Percentiles rank a stretch among this genome's conserved stretches.
phyloP scores from a whole-genome alignment of 2,113 vertebrate species.

The Cairina moschata region DNA sequence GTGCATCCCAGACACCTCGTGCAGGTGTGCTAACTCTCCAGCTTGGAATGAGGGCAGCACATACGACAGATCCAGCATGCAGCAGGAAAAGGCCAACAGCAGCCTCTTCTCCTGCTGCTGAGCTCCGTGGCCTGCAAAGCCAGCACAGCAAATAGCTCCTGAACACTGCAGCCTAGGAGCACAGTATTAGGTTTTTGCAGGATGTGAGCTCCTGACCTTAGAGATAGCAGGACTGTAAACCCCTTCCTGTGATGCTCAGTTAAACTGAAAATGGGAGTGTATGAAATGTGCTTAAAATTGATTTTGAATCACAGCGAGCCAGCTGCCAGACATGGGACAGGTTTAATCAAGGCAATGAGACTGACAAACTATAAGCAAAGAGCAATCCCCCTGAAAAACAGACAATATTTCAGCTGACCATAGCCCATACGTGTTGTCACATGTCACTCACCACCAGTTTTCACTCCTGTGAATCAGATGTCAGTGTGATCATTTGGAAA shows the following conservation, averaged over 20 bases:
- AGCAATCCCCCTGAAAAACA: not conserved
- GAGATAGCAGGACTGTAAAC: not conserved
- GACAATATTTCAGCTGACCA: rapidly evolving
- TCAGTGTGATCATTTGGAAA: not conserved
- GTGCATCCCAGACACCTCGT: not conserved
- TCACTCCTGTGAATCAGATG: too few relatives aligned
- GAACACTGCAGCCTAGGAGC: not conserved
- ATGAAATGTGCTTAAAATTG: not conserved
- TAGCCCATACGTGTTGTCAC: not conserved
- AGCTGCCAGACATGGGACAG: not conserved
- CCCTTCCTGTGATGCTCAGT: not conserved
- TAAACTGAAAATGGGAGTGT: not conserved
- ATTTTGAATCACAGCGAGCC: not conserved
- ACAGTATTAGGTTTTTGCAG: not conserved
- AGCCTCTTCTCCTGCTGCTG: not conserved
- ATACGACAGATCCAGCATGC: not conserved
- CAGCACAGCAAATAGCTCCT: not conserved
- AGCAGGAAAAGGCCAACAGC: not conserved
- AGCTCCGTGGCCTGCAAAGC: not conserved
- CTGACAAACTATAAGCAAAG: rapidly evolving
- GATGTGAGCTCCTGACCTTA: not conserved
- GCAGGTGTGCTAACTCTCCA: not conserved
- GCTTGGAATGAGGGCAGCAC: not conserved
- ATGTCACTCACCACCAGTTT: not conserved
- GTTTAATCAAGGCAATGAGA: not conserved